Percentiles rank a stretch among this genome's conserved stretches.
These are phyloP conservation scores for Rousettus madagascariensis DNA, from an alignment of 2,797 vertebrate species.

Conservation along the genomic window DNA sequence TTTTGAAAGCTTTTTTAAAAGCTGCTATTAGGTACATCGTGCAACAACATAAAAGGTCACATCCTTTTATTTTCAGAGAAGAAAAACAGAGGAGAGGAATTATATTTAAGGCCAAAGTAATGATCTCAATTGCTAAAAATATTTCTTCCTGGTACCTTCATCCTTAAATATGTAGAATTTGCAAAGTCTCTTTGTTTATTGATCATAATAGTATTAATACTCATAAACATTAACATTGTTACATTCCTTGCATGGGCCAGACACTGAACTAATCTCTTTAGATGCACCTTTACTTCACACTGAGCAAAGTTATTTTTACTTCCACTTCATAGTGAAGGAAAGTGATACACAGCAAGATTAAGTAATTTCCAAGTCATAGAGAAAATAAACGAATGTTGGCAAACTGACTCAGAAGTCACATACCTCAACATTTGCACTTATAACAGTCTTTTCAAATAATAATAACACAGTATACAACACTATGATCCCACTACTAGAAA, in stretches of 20 bases:
- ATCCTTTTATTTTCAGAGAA: background rate
- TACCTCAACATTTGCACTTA: background rate
- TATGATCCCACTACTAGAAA: background rate
- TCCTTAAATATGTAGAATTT: background rate
- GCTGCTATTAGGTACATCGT: background rate
- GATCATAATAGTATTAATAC: background rate
- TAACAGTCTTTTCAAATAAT: background rate
- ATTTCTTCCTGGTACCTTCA: background rate
- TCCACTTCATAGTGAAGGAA: background rate
- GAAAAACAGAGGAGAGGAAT: background rate
- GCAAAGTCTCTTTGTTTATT: background rate
- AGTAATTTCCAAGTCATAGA: background rate
- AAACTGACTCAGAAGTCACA: background rate
- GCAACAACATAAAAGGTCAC: background rate
- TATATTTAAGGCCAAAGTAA: background rate
- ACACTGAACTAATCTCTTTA: background rate
- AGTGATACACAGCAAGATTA: background rate
- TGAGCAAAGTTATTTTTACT: background rate
- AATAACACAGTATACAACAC: background rate
- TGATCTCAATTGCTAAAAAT: background rate
- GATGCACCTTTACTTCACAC: background rate
- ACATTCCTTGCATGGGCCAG: background rate
- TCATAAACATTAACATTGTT: background rate
- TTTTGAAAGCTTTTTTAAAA: background rate
- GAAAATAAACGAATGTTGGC: background rate